Evolutionary conservation across 2,797 vertebrate species (phyloP).

Genomic region (Steatocranus sp.): DNA sequence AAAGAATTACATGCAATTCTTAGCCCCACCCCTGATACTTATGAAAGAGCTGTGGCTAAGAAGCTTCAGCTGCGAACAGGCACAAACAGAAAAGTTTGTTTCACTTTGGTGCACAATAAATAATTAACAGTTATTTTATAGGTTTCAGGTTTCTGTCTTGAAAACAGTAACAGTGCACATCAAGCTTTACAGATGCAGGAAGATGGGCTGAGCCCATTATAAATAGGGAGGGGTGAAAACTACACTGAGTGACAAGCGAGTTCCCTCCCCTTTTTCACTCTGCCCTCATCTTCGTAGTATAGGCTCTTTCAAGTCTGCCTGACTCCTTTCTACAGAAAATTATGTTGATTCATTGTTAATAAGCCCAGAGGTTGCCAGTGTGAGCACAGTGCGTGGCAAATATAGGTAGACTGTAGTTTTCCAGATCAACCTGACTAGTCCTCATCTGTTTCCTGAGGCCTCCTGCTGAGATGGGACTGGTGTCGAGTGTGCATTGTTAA

Average conservation of each 20-base stretch:
- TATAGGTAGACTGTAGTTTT: constrained; percentile 49
- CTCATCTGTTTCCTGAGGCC: constrained; percentile 69
- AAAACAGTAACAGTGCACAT: constrained; percentile 55
- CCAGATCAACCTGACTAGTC: constrained; percentile 65
- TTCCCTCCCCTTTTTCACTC: constrained; percentile 36
- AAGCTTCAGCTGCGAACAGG: constrained; percentile 45
- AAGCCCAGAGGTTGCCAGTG: constrained; percentile 49
- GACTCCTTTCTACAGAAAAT: constrained; percentile 52
- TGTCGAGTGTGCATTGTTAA: constrained; percentile 68
- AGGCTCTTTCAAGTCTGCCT: constrained; percentile 58
- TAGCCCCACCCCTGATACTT: constrained; percentile 59
- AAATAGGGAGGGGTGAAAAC: constrained; percentile 45
- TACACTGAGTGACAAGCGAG: constrained; percentile 48
- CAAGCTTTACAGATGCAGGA: constrained; percentile 42
- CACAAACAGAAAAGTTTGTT: constrained; percentile 57
- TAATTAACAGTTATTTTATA: constrained; percentile 66
- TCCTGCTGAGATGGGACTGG: constrained; percentile 64
- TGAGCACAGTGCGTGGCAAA: constrained; percentile 16
- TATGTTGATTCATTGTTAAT: constrained; percentile 69
- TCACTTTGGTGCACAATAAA: constrained; percentile 69
- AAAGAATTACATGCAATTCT: constrained; percentile 69
- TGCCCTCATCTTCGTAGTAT: constrained; percentile 29
- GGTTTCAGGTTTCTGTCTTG: constrained; percentile 47
- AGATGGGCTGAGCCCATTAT: constrained; percentile 45
- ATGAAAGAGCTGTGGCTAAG: constrained; percentile 64